A percentile compares a stretch with the other conserved stretches of the same genome.
Conservation (phyloP, 2,113 vertebrate species). For the Romanogobio albipinnatus region DNA sequence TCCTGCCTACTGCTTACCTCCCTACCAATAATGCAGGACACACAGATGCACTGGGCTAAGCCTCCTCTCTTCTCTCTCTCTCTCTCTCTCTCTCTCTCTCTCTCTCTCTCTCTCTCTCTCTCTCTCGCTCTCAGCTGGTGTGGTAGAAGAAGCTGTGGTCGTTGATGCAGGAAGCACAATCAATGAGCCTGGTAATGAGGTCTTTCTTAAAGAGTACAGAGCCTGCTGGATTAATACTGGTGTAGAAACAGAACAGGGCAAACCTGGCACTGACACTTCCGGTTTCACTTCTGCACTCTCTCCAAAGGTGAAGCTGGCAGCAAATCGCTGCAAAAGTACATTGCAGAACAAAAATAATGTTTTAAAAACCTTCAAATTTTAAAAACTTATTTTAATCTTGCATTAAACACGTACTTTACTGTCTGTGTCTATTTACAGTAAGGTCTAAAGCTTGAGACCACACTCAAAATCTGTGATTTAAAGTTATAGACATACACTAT, state of each 20-base stretch:
- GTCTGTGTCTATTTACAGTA: background rate
- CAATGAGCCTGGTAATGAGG: conserved; percentile 93
- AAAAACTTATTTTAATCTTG: background rate
- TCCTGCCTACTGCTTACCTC: conserved; percentile 86
- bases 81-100: conserved; percentile 46
- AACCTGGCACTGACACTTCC: conserved; percentile 79
- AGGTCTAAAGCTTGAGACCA: background rate
- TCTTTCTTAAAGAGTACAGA: conserved; percentile 86
- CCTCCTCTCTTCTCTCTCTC: conserved; percentile 62
- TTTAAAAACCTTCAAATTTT: too few relatives aligned
- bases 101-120: conserved; percentile 36
- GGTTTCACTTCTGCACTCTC: conserved; percentile 59
- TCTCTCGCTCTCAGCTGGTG: conserved; percentile 35
- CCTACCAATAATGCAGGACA: conserved; percentile 83
- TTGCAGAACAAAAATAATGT: background rate
- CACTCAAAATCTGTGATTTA: background rate
- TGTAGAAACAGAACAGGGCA: conserved; percentile 78
- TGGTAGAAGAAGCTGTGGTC: conserved; percentile 77
- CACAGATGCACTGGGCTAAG: conserved; percentile 81
- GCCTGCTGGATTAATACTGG: conserved; percentile 84
- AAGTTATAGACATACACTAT: background rate
- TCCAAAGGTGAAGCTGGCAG: background rate
- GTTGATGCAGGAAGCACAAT: conserved; percentile 88
- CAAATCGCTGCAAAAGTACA: background rate
- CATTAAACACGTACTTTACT: background rate